phyloP scores from a whole-genome alignment of 2,113 vertebrate species.

The Datnioides undecimradiatus region DNA sequence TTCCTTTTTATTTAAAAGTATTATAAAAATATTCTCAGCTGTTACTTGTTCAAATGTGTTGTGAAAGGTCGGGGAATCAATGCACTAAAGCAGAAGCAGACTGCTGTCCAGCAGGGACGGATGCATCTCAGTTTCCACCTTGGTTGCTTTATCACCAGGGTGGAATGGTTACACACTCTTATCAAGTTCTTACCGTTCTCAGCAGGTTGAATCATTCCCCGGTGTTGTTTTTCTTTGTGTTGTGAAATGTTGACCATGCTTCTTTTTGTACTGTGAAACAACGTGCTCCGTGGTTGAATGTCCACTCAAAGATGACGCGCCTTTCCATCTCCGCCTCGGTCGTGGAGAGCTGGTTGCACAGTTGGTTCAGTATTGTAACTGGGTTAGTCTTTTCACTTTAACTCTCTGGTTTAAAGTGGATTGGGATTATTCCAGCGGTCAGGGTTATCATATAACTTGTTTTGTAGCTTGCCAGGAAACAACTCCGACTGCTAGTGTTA shows the following conservation, averaged over 20 bases:
- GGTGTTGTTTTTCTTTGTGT: conserved; percentile 53
- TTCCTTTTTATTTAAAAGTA: conserved; percentile 32
- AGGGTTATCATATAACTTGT: conserved; percentile 25
- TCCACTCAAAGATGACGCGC: conserved; percentile 16
- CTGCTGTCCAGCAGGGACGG: conserved; percentile 16
- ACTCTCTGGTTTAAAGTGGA: conserved; percentile 19
- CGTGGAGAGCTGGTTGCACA: conserved; percentile 36
- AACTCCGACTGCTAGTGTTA: conserved; percentile 36
- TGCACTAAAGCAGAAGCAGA: conserved; percentile 50
- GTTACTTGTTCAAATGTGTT: conserved; percentile 40
- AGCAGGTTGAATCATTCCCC: conserved; percentile 38
- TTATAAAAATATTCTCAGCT: conserved; percentile 16
- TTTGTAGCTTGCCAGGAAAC: conserved; percentile 54
- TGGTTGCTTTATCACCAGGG: conserved; percentile 21
- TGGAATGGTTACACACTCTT: conserved; percentile 26
- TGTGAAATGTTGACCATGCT: conserved; percentile 35
- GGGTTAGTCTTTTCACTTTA: conserved; percentile 26
- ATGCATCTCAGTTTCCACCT: conserved; percentile 34
- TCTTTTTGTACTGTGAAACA: conserved; percentile 60
- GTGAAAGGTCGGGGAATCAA: conserved; percentile 40
- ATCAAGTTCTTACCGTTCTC: conserved; percentile 18
- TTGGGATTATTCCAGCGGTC: conserved; percentile 15
- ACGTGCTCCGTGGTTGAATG: conserved; percentile 32
- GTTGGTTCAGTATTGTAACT: conserved; percentile 34
- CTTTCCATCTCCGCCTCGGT: conserved; percentile 11